Percentiles rank a stretch among this genome's conserved stretches.
Conservation (phyloP, 2,113 vertebrate genomes). For the Rhabdomys dilectus region DNA sequence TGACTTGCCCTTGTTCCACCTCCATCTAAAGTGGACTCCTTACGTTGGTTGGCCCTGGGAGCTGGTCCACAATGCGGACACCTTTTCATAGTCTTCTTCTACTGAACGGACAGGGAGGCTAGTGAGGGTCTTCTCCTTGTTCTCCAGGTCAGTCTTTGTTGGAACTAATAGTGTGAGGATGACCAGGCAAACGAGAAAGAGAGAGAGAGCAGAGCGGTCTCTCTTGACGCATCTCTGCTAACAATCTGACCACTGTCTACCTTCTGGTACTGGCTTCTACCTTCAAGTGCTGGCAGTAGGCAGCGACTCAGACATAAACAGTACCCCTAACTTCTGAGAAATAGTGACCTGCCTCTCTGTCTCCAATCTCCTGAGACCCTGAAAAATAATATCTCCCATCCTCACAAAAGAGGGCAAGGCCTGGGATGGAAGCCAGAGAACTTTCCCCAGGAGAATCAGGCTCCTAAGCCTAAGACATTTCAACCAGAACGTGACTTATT, state of each 20-base stretch:
- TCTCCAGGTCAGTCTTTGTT: neutral
- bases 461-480: neutral
- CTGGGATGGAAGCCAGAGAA: neutral
- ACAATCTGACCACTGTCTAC: neutral
- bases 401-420: neutral
- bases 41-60: neutral
- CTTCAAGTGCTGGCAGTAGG: neutral
- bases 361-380: neutral
- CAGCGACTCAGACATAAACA: neutral
- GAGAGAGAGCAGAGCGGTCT: neutral
- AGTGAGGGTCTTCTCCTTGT: neutral
- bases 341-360: neutral
- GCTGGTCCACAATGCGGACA: too few relatives aligned
- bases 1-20: fast-evolving
- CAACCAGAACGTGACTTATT: neutral
- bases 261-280: too few relatives aligned
- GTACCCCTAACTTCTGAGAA: neutral
- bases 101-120: neutral
- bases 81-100: neutral
- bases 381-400: neutral
- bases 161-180: neutral
- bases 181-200: neutral
- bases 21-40: neutral
- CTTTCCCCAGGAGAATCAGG: neutral
- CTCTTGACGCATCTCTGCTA: neutral